A percentile compares a stretch with the other conserved stretches of the same genome.
Evolutionary conservation across 2,888 invertebrate genomes (phyloP).

Genomic region (Melikaiella ostensackeni): DNA sequence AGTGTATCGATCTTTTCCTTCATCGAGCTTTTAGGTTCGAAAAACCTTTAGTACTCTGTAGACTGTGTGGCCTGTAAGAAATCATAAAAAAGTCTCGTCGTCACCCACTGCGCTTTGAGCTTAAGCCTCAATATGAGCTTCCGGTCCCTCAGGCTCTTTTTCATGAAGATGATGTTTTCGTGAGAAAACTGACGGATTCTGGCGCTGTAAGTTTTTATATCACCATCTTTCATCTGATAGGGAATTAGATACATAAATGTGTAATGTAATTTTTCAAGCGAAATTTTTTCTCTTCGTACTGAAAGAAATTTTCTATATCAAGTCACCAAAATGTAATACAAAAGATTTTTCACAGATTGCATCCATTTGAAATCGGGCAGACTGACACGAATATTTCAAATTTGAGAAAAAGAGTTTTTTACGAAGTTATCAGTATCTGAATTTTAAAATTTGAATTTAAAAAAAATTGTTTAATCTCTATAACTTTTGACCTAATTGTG

Average conservation of each 20-base stretch:
- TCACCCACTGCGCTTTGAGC: conserved; percentile 38
- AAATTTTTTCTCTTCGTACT: background rate
- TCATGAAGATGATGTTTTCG: background rate
- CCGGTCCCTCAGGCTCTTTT: background rate
- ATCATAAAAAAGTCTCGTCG: conserved; percentile 50
- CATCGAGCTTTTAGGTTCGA: conserved; percentile 43
- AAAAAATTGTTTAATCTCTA: no score
- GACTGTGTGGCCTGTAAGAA: conserved; percentile 14
- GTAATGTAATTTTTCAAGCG: background rate
- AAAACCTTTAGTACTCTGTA: conserved; percentile 26
- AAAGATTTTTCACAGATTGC: background rate
- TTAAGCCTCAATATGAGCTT: background rate
- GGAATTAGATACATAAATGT: background rate
- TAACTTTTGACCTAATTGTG: no score
- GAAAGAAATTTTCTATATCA: background rate
- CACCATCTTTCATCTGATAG: background rate
- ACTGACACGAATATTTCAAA: no score
- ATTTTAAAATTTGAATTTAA: no score
- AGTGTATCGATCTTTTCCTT: conserved; percentile 57
- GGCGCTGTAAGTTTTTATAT: background rate
- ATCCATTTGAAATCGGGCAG: no score
- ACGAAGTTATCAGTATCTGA: no score
- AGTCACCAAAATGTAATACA: background rate
- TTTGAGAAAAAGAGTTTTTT: no score
- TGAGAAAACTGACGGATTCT: background rate